These are phyloP conservation scores for Burhinus bistriatus DNA, from an alignment of 2,113 vertebrate genomes.

Conservation along the genomic window DNA sequence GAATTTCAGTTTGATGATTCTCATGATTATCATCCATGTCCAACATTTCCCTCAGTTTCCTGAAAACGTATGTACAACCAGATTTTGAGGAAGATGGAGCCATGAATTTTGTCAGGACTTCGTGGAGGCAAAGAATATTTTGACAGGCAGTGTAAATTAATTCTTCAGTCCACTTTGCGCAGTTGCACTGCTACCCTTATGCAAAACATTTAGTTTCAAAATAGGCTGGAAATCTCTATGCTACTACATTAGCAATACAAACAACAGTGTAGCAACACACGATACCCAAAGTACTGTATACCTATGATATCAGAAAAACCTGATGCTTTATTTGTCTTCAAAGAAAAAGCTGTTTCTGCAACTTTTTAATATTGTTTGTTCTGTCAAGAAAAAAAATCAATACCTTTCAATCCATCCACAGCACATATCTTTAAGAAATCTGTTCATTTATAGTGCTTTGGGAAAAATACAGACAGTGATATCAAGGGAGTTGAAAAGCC, in stretches of 20 bases:
- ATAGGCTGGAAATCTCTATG: neutral
- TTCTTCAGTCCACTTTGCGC: neutral
- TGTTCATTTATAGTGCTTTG: neutral
- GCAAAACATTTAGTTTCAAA: neutral
- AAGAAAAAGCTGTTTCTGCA: neutral
- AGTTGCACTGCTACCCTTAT: neutral
- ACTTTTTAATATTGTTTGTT: neutral
- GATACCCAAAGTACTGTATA: neutral
- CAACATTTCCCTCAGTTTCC: neutral
- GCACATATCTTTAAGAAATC: neutral
- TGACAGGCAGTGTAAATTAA: neutral
- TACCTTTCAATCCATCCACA: neutral
- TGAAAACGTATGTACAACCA: neutral
- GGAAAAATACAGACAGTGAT: neutral
- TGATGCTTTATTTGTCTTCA: neutral
- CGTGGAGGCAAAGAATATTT: neutral
- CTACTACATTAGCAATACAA: neutral
- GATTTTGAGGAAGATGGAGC: neutral
- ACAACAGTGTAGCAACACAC: neutral
- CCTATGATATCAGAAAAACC: neutral
- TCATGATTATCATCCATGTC: neutral
- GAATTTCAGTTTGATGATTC: neutral
- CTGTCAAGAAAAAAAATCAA: neutral
- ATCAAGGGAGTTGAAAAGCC: neutral
- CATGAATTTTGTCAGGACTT: neutral